phyloP scores from a whole-genome alignment of 2,113 vertebrate species.

The Nymphicus hollandicus region DNA sequence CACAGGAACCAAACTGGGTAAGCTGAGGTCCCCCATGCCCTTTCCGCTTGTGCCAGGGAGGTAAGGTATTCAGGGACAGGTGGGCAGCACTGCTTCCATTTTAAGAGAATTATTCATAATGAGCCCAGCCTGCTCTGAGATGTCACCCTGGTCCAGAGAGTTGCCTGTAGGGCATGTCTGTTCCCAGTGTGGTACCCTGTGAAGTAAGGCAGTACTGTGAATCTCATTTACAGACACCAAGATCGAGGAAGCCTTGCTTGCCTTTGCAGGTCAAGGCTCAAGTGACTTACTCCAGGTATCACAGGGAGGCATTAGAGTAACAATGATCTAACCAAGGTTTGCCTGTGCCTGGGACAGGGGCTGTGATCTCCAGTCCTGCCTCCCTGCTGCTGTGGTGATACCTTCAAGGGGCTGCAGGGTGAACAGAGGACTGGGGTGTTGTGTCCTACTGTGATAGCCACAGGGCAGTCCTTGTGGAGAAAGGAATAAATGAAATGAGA shows the following conservation, averaged over 20 bases:
- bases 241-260: background rate
- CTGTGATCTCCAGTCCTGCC: background rate
- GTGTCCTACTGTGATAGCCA: background rate
- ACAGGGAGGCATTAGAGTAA: background rate
- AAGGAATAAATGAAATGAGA: background rate
- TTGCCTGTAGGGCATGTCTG: accelerated
- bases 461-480: background rate
- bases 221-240: background rate
- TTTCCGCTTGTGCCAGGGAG: background rate
- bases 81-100: background rate
- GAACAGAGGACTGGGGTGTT: background rate
- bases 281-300: background rate
- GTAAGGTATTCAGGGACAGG: background rate
- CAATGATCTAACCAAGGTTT: background rate
- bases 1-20: background rate
- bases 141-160: background rate
- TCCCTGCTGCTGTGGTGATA: accelerated
- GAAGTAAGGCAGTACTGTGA: background rate
- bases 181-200: background rate
- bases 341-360: background rate
- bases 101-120: background rate
- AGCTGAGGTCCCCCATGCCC: background rate
- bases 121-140: background rate
- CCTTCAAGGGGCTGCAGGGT: background rate
- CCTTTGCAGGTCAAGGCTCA: background rate